Conservation (phyloP, 2,888 invertebrate species). For the Petrophora chlorosata region DNA sequence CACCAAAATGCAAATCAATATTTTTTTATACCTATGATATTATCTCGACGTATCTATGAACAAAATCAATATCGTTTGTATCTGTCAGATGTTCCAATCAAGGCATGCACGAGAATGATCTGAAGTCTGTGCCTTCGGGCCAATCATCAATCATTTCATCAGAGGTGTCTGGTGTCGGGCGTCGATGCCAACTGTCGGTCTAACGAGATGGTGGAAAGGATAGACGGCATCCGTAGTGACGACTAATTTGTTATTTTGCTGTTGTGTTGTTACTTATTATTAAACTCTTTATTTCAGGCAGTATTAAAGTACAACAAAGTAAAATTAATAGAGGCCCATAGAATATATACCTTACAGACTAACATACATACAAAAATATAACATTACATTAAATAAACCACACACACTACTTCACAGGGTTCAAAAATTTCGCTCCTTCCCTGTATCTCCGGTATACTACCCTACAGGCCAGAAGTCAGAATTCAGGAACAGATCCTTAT, state of each 20-base stretch:
- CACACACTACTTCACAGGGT: too few species aligned
- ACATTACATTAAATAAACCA: too few species aligned
- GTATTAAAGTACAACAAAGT: too few species aligned
- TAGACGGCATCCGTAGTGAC: constrained; percentile 8
- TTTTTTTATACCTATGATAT: constrained; percentile 22
- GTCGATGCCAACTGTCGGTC: constrained; percentile 15
- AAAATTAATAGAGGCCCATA: too few species aligned
- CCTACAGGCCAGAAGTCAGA: too few species aligned
- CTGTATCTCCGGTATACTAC: too few species aligned
- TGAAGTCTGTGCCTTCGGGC: constrained; percentile 36
- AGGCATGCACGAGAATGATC: constrained; percentile 40
- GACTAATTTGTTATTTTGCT: constrained; percentile 14
- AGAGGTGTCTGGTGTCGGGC: constrained; percentile 39
- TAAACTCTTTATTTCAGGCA: too few species aligned
- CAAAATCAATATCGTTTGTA: constrained; percentile 40
- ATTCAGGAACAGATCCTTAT: too few species aligned
- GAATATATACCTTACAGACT: too few species aligned
- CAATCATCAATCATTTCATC: constrained; percentile 46
- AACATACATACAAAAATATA: too few species aligned
- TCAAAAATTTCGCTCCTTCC: too few species aligned
- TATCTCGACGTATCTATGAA: constrained; percentile 34
- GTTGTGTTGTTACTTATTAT: constrained; percentile 17
- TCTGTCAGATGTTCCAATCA: constrained; percentile 43
- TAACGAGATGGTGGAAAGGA: constrained; percentile 11
- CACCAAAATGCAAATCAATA: constrained; percentile 19